Evolutionary conservation across 2,113 vertebrate species (phyloP), one percentile per base, ranked within the genome.

Genomic region (Forbesichthys agassizii): DNA sequence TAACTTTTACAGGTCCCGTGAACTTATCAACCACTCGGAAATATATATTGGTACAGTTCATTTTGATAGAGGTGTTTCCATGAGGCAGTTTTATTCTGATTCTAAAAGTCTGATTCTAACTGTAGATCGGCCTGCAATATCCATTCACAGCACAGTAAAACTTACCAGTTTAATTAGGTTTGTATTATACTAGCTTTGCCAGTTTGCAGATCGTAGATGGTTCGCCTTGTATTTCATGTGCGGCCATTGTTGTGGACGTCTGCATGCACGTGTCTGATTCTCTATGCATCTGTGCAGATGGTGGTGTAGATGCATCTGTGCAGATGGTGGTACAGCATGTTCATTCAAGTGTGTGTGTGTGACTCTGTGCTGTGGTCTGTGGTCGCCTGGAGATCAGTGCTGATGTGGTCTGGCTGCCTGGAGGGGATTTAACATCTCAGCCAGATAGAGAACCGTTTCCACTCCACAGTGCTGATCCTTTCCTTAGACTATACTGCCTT

Each of bases 391-490:
- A 89, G 88, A 88, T 91, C 88, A 89, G 84, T 54, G 78, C 71
- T 89, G 84, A 89, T 89, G 86, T 82, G 83, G 79, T 82, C 85
- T 71, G 66, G 87, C 82, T 75, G 81, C 73, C 67, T 51, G 85
- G 82, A 90, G 88, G 89, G 86, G 82, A 90, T 90, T 86, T 87
- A 88, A 75, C 76, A 68, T 87, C 80, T 77, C 82, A 51, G 84
- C 71, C 75, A 67, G 69, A 86, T 77, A 64, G 71, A 81, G 78
- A 84, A 42, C 79, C 73, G 74, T 73, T 78, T 81, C 74, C 76
- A 78, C 79, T 88, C 27, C 27, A 27, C 27, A 27, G 27, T 27
- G 27, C 27, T 27, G 27, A 27, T 27, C 1, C 27, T 27, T 27
- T 27, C 27, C 2, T 3, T 27, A 27, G 27, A 2, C 27, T 27